Evolutionary conservation across 1,140 invertebrate genomes (phyloP), one percentile per base, ranked within the genome.

Genomic region (Eumaeus atala): DNA sequence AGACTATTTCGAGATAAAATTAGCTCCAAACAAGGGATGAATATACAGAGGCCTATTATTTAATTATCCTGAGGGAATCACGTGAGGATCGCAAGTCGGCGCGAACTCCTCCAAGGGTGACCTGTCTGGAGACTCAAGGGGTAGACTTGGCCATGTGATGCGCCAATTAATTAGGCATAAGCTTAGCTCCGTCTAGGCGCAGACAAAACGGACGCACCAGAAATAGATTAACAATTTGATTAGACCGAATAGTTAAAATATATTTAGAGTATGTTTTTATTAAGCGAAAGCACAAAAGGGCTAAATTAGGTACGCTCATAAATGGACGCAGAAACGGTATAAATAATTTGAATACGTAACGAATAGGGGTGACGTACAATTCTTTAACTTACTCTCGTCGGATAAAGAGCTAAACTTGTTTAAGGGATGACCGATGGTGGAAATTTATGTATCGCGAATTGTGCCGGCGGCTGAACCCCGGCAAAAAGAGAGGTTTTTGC

Each of bases 321-420:
- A 83, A 77, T 73, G 71, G 64, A 77, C 66, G 67, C 73, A 77
- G 84, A 82, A 86, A 83, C 78, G 79, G 74, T 66, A 81, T 73
- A 84, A 83, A 86, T 84, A 84, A 86, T 86, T 86, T 86, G 79
- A 86, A 86, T 86, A 84, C 83, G 73, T 86, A 86, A 86, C 80
- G 79, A 86, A 83, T 78, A 64, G 70, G 73, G 82, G 83, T 80
- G 68, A 35, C 74, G 72, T 61, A 66, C 83, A 72, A 84, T 86
- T 84, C 83, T 84, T 84, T 74, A 83, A 79, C 77, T 82, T 77
- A 71, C 74, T 81, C 76, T 74, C 69, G 64, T 61, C 65, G 79
- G 79, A 87, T 87, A 84, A 84, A 87, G 81, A 87, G 83, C 77
- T 82, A 77, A 84, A 87, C 81, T 86, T 84, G 79, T 87, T 84